Base-by-base conservation (phyloP, 2,888 invertebrate genomes). In the Acleris emargana region DNA sequence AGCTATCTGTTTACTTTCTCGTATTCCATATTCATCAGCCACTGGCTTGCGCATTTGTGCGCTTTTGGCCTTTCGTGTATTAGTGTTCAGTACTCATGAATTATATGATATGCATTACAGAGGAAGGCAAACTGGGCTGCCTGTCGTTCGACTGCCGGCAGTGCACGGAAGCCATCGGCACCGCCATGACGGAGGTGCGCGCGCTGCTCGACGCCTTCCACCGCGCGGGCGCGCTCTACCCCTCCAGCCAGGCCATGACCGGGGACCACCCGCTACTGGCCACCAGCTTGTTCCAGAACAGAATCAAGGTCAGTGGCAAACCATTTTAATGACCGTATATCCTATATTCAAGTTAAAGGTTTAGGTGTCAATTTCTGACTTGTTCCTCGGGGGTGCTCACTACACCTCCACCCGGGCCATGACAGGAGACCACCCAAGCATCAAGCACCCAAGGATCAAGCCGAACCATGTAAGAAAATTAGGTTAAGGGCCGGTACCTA, bases 331-430 rank as follows among this genome's bases (percentile, higher is more conserved):
- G 0, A 32, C 32, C 32, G 6, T n/a, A 13, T 5, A 16, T 1
- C n/a, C 5, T 16, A 45, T 5, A 13, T 45, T 45, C 43, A n/a
- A n/a, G 43, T 5, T n/a, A 16, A 45, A 5, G n/a, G n/a, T 45
- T n/a, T 16, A 5, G 0, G n/a, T 11, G 1, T 11, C 11, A 32
- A 38, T 38, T 13, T 32, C 11, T 67, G 94, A 95, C 58, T 93
- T 96, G 28, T 89, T 97, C 71, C 96, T 97, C 62, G 97, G 96
- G 0, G 96, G 97, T 80, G 94, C 96, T 4, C 93, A 98, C 13
- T 98, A 97, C 89, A 97, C 98, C 0, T 97, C 97, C 5, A 95
- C 95, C 59, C 95, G 95, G 74, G 96, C 96, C 22, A 96, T 98
- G 89, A 96, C 95, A 0, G 89, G 88, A 5, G 94, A 96, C 67